Base-by-base conservation (phyloP, 1,140 invertebrate genomes). In the Coboldia fuscipes region DNA sequence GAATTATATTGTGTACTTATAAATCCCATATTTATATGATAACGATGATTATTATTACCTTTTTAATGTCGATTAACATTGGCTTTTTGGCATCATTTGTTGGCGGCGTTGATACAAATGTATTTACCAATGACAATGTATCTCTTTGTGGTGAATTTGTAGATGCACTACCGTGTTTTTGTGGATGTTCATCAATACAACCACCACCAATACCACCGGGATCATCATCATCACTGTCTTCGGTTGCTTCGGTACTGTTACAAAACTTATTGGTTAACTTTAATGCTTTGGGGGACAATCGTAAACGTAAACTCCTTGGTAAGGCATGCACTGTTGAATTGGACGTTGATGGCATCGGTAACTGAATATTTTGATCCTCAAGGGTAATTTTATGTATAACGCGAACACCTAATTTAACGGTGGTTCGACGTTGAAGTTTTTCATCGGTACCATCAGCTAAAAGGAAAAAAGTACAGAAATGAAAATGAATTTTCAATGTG, bases 381-480 rank as follows among this genome's bases (percentile, higher is more conserved):
- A 29, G 17, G 13, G 33, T 18, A 20, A 39, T 36, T 35, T 39
- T 39, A 18, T 81, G 75, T 3, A 81, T 65, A 22, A 83, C 74
- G 17, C 78, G 57, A 36, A 86, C 76, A 3, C 77, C 75, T 73
- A 86, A 79, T n/a, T 74, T 63, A n/a, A 86, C 75, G 16, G 69
- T 70, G 35, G 69, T 72, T 33, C 75, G 64, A 37, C 74, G 63
- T 5, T 75, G 72, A 2, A 77, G 58, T 50, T 78, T 79, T 42
- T 83, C 76, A 38, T 85, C 77, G 0, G 70, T 62, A 39, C 66
- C 54, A 28, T 83, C 77, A 7, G 74, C 78, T 83, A 50, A 34
- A 51, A 31, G 47, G 36, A 42, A 34, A 33, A 38, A 24, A 20
- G 23, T 39, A 4, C 9, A 23, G 31, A 20, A 23, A 23, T 7